These are phyloP conservation scores for Eupithecia insigniata DNA, from an alignment of 2,888 invertebrate genomes.

Conservation along the genomic window DNA sequence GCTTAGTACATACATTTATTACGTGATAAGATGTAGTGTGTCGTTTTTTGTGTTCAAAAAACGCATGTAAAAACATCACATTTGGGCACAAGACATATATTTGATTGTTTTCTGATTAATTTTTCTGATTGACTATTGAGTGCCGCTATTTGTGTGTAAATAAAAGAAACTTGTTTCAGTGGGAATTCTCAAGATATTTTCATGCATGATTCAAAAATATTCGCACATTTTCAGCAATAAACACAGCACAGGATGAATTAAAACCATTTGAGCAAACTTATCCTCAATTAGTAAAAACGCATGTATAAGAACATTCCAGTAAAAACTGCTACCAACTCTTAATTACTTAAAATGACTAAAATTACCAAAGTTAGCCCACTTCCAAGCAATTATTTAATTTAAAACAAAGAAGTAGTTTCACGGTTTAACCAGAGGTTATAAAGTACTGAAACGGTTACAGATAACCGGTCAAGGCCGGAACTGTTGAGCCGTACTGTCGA, in stretches of 20 bases:
- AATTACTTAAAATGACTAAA: slow-evolving; percentile 9
- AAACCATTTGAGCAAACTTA: not conserved
- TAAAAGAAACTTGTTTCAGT: not conserved
- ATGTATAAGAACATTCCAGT: slow-evolving; percentile 1
- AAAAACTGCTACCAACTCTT: not conserved
- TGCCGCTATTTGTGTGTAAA: not conserved
- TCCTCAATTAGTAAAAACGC: slow-evolving; percentile 4
- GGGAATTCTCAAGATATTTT: not conserved
- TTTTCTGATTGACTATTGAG: too few relatives aligned
- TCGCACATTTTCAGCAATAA: not conserved
- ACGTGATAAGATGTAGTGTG: too few relatives aligned
- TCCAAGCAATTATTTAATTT: slow-evolving; percentile 22
- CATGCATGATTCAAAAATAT: not conserved
- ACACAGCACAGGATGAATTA: slow-evolving; percentile 2
- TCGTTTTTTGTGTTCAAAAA: not conserved
- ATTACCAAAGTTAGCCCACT: slow-evolving; percentile 4
- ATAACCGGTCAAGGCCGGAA: slow-evolving; percentile 36
- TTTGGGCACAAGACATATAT: not conserved
- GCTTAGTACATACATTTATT: too few relatives aligned
- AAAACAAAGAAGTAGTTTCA: slow-evolving; percentile 18
- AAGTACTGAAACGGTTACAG: slow-evolving; percentile 31
- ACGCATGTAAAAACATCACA: not conserved
- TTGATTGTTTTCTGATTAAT: not conserved
- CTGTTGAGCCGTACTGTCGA: slow-evolving; percentile 22
- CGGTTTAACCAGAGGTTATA: slow-evolving; percentile 22